phyloP scores from a whole-genome alignment of 53 echinoderm and acorn worm genomes.

The Luidia sarsii region DNA sequence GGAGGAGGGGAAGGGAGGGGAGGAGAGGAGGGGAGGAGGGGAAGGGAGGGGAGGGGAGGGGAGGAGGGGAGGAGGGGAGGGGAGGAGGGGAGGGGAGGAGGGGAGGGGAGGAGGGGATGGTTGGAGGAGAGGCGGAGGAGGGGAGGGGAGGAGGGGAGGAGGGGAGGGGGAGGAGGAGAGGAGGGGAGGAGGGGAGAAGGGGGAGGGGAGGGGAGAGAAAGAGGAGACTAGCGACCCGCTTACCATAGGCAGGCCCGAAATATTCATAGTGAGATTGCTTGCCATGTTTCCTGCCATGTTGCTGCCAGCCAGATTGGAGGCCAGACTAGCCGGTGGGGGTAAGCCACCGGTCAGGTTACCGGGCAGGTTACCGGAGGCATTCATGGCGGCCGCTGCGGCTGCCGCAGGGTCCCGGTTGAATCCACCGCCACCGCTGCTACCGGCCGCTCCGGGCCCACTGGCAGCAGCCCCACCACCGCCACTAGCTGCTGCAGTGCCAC shows the following conservation, averaged over 20 bases:
- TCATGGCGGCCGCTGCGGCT: conserved; percentile 58
- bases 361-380: conserved; percentile 60
- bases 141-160: neutral
- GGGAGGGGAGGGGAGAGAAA: neutral
- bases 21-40: no score
- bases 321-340: conserved; percentile 51
- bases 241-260: conserved; percentile 56
- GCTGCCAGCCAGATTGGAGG: conserved; percentile 54
- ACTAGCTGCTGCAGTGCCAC: neutral
- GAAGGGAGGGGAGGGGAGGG: no score
- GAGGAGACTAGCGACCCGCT: conserved; percentile 1
- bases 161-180: neutral
- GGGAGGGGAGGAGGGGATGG: no score
- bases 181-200: neutral
- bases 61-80: no score
- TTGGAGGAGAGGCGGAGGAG: no score
- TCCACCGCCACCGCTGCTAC: conserved; percentile 48
- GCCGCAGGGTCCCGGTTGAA: conserved; percentile 34
- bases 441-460: conserved; percentile 47
- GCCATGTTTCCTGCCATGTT: conserved; percentile 70
- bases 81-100: no score
- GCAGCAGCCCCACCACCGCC: conserved; percentile 16
- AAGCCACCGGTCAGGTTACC: conserved; percentile 60
- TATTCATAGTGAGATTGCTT: conserved; percentile 77
- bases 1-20: no score